A percentile compares a stretch with the other conserved stretches of the same genome.
These are phyloP conservation scores for Rana temporaria DNA, from an alignment of 2,113 vertebrate genomes.

Conservation along the genomic window DNA sequence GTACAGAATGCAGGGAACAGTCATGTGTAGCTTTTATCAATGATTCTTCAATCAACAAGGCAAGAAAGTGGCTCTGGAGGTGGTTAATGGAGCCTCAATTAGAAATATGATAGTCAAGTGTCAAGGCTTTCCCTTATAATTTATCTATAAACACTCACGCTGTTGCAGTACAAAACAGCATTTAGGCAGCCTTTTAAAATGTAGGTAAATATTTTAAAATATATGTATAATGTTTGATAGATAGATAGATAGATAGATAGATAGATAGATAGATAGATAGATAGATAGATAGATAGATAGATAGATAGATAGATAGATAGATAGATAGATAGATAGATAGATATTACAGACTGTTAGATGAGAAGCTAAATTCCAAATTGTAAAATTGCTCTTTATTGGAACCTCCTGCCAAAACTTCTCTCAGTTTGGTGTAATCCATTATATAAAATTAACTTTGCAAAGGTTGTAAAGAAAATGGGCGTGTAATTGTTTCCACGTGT, in stretches of 20 bases:
- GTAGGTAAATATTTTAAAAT: too few species aligned
- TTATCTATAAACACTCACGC: conserved; percentile 10
- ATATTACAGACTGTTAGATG: too few species aligned
- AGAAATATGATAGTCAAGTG: conserved; percentile 34
- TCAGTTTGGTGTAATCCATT: conserved; percentile 16
- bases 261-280: too few species aligned
- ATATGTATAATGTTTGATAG: too few species aligned
- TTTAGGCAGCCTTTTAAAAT: too few species aligned
- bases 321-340: too few species aligned
- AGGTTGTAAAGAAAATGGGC: conserved; percentile 33
- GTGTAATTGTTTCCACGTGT: conserved; percentile 37
- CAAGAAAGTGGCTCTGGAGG: conserved; percentile 16
- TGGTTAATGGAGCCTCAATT: conserved; percentile 22
- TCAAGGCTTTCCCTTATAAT: not conserved
- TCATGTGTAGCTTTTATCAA: conserved; percentile 7
- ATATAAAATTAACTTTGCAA: conserved; percentile 43
- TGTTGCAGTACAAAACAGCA: not conserved
- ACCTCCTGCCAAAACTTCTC: not conserved
- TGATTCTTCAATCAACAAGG: conserved; percentile 31
- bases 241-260: too few species aligned
- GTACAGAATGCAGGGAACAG: not conserved
- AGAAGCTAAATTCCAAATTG: too few species aligned
- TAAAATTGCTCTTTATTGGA: not conserved
- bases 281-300: too few species aligned
- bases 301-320: too few species aligned